Evolutionary conservation across 2,888 invertebrate species (phyloP), one percentile per base, ranked within the genome.

Genomic region (Polyommatus iphigenia): DNA sequence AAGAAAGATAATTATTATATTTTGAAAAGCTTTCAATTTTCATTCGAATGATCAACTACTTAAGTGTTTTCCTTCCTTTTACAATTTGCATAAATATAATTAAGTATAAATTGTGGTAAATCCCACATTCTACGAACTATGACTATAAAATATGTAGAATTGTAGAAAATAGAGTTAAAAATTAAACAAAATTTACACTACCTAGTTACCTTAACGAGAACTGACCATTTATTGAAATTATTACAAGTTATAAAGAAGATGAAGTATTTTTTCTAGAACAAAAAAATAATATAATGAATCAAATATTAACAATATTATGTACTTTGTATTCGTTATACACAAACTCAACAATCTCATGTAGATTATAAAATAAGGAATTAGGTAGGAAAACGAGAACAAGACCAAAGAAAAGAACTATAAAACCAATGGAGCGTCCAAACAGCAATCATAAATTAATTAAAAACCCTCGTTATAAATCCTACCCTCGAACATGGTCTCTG

Each of bases 401-500:
- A 7, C 2, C 41, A 29, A 71, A 18, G 4, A 6, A 18, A 71
- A 7, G n/a, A 36, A 18, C 18, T 50, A 29, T 71, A 71, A 77
- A 71, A 77, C 71, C 50, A 77, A 71, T 62, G 67, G 8, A 71
- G 29, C 77, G n/a, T 46, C 46, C 15, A 50, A 54, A 59, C 72
- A 77, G 57, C 71, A 50, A 71, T 50, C 46, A 83, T 85, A 85
- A 85, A 84, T 85, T 83, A 84, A 85, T 86, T 85, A 84, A 81
- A 82, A 80, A 76, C 78, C 82, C 82, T 81, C 82, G 50, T 62
- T 77, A 80, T 80, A 82, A 83, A 83, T 79, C 71, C 72, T 36
- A n/a, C 4, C 57, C 13, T 72, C 71, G 8, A 72, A 71, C 71
- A 18, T 54, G 13, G 54, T 50, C 71, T 57, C 32, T 71, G 77